Conservation (phyloP, 2,888 invertebrate species). For the Eilema caniola region DNA sequence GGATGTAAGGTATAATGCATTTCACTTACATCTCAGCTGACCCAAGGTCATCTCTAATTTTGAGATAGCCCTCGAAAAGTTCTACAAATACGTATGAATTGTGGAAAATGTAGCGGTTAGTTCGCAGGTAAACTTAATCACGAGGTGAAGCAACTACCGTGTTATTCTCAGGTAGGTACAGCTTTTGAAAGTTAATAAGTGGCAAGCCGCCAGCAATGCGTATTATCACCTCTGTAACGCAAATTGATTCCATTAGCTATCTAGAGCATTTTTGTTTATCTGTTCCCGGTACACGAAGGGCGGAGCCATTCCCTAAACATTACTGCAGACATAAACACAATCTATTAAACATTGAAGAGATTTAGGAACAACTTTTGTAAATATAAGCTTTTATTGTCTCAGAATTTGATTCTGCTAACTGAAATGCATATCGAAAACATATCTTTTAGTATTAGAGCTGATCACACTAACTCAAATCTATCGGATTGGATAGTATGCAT, state of each 20-base stretch:
- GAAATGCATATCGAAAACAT: too few relatives aligned
- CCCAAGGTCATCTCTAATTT: too few relatives aligned
- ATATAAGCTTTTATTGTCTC: neutral
- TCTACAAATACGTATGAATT: neutral
- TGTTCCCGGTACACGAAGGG: constrained; percentile 17
- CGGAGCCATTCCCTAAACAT: constrained; percentile 18
- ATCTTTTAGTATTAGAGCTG: too few relatives aligned
- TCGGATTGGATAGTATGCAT: too few relatives aligned
- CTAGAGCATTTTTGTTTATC: constrained; percentile 13
- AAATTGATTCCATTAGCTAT: constrained; percentile 8
- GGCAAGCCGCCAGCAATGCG: neutral
- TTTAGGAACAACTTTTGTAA: neutral
- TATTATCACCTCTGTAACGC: neutral
- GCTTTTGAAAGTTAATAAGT: neutral
- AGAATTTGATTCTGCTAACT: neutral
- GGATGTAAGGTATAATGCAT: too few relatives aligned
- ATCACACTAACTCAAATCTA: too few relatives aligned
- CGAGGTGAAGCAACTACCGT: neutral
- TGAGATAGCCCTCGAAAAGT: too few relatives aligned
- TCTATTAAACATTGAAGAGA: constrained; percentile 2
- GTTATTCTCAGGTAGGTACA: neutral
- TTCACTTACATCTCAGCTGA: too few relatives aligned
- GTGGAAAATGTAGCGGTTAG: neutral
- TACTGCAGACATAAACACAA: constrained; percentile 1
- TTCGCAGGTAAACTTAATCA: neutral